Conservation (phyloP, 2,888 invertebrate species). For the Volucella inanis region DNA sequence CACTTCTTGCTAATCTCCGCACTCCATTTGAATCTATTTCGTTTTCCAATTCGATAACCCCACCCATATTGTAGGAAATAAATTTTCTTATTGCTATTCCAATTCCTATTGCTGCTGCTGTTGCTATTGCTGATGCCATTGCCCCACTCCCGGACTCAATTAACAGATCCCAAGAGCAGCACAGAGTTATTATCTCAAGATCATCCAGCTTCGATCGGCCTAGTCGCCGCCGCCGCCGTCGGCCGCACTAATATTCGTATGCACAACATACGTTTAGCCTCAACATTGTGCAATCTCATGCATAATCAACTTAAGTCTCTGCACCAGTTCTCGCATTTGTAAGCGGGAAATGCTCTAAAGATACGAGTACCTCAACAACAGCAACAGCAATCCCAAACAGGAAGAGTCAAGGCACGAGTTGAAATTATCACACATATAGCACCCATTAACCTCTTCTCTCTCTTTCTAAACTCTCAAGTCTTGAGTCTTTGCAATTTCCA, state of each 20-base stretch:
- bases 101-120: background rate
- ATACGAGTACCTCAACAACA: background rate
- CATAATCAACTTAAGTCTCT: slow-evolving; percentile 47
- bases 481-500: background rate
- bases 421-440: slow-evolving; percentile 75
- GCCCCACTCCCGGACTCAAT: slow-evolving; percentile 62
- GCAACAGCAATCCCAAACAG: slow-evolving; percentile 50
- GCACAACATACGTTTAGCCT: slow-evolving; percentile 30
- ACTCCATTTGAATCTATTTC: slow-evolving; percentile 64
- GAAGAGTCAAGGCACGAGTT: slow-evolving; percentile 72
- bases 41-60: slow-evolving; percentile 68
- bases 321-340: slow-evolving; percentile 24
- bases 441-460: slow-evolving; percentile 70
- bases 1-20: slow-evolving; percentile 33
- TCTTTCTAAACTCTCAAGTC: too few species aligned
- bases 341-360: background rate
- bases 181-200: slow-evolving; percentile 67
- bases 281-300: slow-evolving; percentile 64
- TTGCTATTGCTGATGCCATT: too few species aligned
- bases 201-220: slow-evolving; percentile 55
- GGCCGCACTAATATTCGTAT: slow-evolving; percentile 41
- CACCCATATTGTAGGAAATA: slow-evolving; percentile 71
- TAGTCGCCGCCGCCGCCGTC: slow-evolving; percentile 39
- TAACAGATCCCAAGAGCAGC: slow-evolving; percentile 58
- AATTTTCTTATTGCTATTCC: slow-evolving; percentile 44